Evolutionary conservation across 2,113 vertebrate genomes (phyloP), one percentile per base, ranked within the genome.

Genomic region (Zeus faber): DNA sequence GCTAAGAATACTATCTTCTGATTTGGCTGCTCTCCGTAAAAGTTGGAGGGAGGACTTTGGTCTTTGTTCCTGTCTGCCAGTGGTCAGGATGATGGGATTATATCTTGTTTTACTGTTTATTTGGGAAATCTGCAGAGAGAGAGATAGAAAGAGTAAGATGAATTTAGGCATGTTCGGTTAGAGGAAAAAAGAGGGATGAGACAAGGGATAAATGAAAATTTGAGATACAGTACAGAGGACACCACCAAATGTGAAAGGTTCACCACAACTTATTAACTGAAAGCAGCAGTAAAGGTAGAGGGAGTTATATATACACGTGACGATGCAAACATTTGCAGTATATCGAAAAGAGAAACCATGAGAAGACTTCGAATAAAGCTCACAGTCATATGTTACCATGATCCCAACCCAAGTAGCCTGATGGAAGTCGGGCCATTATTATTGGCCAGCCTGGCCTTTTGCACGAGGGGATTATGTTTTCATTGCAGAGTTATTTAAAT

Each of bases 381-480:
- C 53, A 18, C 58, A 40, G 55, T 77, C 65, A 67, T 70, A 64
- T 58, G 67, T 65, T 62, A 70, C 74, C 49, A 58, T 70, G 64
- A 48, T 70, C 65, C 66, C 54, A 71, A 25, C 66, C 63, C 70
- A 75, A 74, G 84, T 85, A 82, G 79, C 72, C 62, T 87, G 82
- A 87, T 86, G 79, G 79, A 86, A 85, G 72, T 85, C 83, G 83
- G 77, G 54, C 65, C 51, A 77, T 86, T 87, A 83, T 79, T 82
- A 83, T 85, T 88, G 83, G 83, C 86, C 80, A 79, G 76, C 24
- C 49, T 54, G 37, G 26, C 14, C 58, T 14, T 70, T 74, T 62
- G 70, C 67, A 76, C 67, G 80, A 76, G 70, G 67, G 85, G 80
- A 83, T 84, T 85, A 85, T 87, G 79, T 88, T 85, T 87, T 85